Percentiles rank a stretch among this genome's conserved stretches.
Conservation (phyloP, 2,888 invertebrate species). For the Drosophila siamana region DNA sequence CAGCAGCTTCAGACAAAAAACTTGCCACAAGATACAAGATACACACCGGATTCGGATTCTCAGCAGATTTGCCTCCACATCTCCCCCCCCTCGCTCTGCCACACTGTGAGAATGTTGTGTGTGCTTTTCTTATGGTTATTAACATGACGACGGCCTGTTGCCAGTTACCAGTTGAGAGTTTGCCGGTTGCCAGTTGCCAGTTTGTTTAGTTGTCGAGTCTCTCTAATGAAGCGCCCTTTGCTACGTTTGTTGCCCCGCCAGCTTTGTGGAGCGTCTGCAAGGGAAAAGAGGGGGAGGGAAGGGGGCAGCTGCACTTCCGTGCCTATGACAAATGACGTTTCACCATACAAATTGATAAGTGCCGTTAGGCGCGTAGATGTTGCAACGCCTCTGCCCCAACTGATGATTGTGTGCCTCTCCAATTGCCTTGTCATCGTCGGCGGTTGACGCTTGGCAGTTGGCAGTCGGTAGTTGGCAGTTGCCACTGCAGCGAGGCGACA, state of each 20-base stretch:
- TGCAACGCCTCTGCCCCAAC: slow-evolving; percentile 45
- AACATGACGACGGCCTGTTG: slow-evolving; percentile 53
- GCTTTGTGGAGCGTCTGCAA: background rate
- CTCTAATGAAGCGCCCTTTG: slow-evolving; percentile 64
- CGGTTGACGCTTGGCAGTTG: slow-evolving; percentile 45
- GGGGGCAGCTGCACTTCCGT: slow-evolving; percentile 43
- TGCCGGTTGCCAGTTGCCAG: slow-evolving; percentile 32
- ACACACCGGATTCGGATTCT: slow-evolving; percentile 64
- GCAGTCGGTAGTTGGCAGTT: slow-evolving; percentile 29
- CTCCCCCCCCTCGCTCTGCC: slow-evolving; percentile 7
- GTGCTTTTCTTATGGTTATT: slow-evolving; percentile 62
- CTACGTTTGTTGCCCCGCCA: slow-evolving; percentile 23
- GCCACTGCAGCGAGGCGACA: slow-evolving; percentile 36
- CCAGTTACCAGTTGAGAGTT: slow-evolving; percentile 42
- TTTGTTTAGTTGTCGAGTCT: slow-evolving; percentile 24
- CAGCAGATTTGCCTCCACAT: slow-evolving; percentile 50
- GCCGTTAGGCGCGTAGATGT: slow-evolving; percentile 61
- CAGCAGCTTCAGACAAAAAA: slow-evolving; percentile 44
- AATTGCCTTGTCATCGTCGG: slow-evolving; percentile 56
- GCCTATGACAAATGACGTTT: slow-evolving; percentile 69
- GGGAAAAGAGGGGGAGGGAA: too few relatives aligned
- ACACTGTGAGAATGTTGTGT: slow-evolving; percentile 56
- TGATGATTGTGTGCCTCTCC: slow-evolving; percentile 37
- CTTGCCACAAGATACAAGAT: slow-evolving; percentile 60
- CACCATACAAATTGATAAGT: slow-evolving; percentile 71